Base-by-base conservation (phyloP, 2,888 invertebrate genomes). In the Archips crataeganus region DNA sequence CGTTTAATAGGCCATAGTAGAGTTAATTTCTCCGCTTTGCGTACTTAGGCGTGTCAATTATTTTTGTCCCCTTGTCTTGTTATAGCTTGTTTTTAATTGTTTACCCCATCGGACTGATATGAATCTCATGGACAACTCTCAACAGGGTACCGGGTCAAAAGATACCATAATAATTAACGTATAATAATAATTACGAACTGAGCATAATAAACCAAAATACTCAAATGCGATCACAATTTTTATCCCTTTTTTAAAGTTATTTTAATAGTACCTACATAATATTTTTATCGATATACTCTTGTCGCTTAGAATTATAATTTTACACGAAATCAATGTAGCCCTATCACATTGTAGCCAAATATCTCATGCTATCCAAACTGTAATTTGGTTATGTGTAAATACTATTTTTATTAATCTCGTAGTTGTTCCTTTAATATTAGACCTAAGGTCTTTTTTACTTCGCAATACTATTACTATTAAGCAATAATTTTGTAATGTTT, bases 261-360 rank as follows among this genome's bases (percentile, higher is more conserved):
- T 85, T 87, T 84, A 84, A 78, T 79, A 79, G 79, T 80, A 70
- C 65, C 60, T 75, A 77, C 66, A 62, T 59, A 70, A 79, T 78
- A 78, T 78, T 85, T 84, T 84, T 82, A 80, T 79, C 82, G 82
- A 84, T 85, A 82, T 84, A 85, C 78, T 79, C 77, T 78, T 81
- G 82, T 85, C 85, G 86, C 84, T 79, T 87, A 88, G 84, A 83
- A 75, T 81, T 83, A 84, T 87, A 78, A 83, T 85, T 87, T 87
- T 86, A 87, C 88, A 87, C 87, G 82, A 80, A 78, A 83, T 83
- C 81, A 83, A 86, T 87, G 85, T 92, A 92, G 89, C 90, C 92
- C 90, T 92, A 92, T 88, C 88, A 90, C 89, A 87, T 89, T 91
- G 91, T 94, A 94, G 93, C 93, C 94, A 94, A 94, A 94, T 92